phyloP scores from a whole-genome alignment of 2,797 vertebrate species.

The Neoniphon sammara region DNA sequence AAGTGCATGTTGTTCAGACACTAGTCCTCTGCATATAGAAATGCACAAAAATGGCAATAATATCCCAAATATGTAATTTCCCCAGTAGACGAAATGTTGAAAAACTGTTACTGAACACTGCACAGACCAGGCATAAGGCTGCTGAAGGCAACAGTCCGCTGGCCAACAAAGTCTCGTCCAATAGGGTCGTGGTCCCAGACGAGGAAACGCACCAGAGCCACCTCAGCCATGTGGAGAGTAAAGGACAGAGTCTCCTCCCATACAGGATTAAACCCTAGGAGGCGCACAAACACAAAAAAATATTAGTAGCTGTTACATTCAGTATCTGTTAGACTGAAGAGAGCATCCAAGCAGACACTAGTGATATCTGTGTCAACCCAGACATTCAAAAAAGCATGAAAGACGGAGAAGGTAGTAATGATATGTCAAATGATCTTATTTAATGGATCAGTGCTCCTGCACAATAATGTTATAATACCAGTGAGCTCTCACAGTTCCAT shows the following conservation, averaged over 20 bases:
- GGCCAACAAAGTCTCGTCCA: slow-evolving; percentile 96
- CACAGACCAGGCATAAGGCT: slow-evolving; percentile 92
- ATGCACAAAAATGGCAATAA: not conserved
- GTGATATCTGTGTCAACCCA: not conserved
- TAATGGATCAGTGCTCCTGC: slow-evolving; percentile 46
- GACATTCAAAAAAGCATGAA: slow-evolving; percentile 9
- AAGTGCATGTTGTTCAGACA: slow-evolving; percentile 26
- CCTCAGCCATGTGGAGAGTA: slow-evolving; percentile 96
- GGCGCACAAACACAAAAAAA: slow-evolving; percentile 19
- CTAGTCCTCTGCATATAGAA: not conserved
- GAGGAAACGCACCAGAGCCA: slow-evolving; percentile 94
- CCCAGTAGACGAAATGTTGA: not conserved
- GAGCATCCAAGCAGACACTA: not conserved
- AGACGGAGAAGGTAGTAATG: not conserved
- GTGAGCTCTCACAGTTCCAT: slow-evolving; percentile 36
- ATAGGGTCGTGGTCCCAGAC: slow-evolving; percentile 99
- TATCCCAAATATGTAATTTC: too few species aligned
- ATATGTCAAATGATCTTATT: slow-evolving; percentile 33
- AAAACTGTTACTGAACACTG: slow-evolving; percentile 26
- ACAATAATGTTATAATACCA: slow-evolving; percentile 47
- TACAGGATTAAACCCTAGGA: slow-evolving; percentile 95
- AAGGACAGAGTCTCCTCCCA: slow-evolving; percentile 99
- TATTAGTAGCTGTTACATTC: not conserved
- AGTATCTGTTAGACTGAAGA: not conserved
- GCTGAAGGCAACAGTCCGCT: slow-evolving; percentile 95